Evolutionary conservation across 30 jellyfish, hydroid and myxozoan species (phyloP).

Genomic region (Hydractinia symbiolongicarpus): DNA sequence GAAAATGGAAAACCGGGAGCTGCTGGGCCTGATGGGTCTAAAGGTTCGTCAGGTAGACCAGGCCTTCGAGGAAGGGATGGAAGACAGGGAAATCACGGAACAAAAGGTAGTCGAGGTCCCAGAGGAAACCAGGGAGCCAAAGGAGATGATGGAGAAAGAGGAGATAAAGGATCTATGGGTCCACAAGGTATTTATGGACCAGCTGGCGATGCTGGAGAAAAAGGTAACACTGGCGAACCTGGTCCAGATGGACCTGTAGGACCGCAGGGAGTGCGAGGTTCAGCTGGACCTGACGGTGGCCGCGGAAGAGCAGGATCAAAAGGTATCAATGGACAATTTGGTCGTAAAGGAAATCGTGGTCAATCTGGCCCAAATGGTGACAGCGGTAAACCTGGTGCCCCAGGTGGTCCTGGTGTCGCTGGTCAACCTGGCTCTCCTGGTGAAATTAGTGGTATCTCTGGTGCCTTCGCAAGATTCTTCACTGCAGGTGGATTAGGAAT

Average conservation of each 20-base stretch:
- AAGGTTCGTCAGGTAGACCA: conserved; percentile 26
- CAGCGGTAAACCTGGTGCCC: conserved; percentile 30
- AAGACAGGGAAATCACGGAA: conserved; percentile 78
- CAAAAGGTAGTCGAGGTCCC: conserved; percentile 70
- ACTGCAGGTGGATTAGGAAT: conserved; percentile 73
- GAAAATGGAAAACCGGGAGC: conserved; percentile 40
- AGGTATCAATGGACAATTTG: conserved; percentile 29
- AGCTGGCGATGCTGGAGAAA: conserved; percentile 56
- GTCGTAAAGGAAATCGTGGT: conserved; percentile 38
- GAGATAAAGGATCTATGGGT: conserved; percentile 29
- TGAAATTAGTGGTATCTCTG: conserved; percentile 46
- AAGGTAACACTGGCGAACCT: conserved; percentile 47
- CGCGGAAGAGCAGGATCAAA: conserved; percentile 85
- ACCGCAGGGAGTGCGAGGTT: conserved; percentile 60
- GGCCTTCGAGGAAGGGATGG: conserved; percentile 57
- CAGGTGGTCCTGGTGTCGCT: conserved; percentile 69
- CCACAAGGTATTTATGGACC: conserved; percentile 45
- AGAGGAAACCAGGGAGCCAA: conserved; percentile 69
- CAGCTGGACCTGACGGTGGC: conserved; percentile 88
- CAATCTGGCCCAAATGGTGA: conserved; percentile 29
- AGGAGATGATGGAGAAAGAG: conserved; percentile 40
- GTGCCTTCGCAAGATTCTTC: conserved; percentile 76
- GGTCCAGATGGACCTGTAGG: conserved; percentile 36
- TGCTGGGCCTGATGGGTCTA: conserved; percentile 70
- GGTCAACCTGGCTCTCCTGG: conserved; percentile 94